These are phyloP conservation scores for Fistularia tabacaria DNA, from an alignment of 2,797 vertebrate genomes.

Conservation along the genomic window DNA sequence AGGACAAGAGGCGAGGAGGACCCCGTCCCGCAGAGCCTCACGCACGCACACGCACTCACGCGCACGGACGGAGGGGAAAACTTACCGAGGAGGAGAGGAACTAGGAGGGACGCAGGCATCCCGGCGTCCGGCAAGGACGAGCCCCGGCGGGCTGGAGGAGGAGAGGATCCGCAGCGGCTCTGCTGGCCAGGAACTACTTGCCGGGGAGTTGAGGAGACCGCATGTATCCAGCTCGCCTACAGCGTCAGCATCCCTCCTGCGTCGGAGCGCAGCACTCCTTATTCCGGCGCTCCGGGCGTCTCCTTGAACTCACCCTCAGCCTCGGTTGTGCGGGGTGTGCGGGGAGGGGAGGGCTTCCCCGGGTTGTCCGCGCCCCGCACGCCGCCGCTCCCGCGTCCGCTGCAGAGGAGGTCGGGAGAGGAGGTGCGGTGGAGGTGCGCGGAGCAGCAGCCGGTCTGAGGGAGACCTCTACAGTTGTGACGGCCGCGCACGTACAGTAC, in stretches of 20 bases:
- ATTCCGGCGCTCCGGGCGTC: conserved; percentile 12
- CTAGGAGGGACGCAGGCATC: conserved; percentile 47
- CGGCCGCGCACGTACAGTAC: conserved; percentile 16
- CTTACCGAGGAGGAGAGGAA: conserved; percentile 58
- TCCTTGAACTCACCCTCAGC: conserved; percentile 34
- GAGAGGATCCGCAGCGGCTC: conserved; percentile 23
- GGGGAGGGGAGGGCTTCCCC: too few species aligned
- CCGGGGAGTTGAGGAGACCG: too few species aligned
- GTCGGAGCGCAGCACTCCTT: conserved; percentile 4
- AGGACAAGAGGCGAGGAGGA: too few species aligned
- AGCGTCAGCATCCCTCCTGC: conserved; percentile 16
- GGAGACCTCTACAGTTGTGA: conserved; percentile 62
- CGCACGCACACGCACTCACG: too few species aligned
- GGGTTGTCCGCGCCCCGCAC: too few species aligned
- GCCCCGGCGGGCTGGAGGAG: conserved; percentile 33
- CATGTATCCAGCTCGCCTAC: too few species aligned
- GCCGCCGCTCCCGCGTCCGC: too few species aligned
- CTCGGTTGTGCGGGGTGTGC: conserved; percentile 20
- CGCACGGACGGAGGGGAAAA: conserved; percentile 19
- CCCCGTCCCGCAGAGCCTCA: too few species aligned
- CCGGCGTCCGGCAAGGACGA: conserved; percentile 32
- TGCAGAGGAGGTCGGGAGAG: too few species aligned
- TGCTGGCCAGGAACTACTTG: too few species aligned
- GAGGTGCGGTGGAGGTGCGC: too few species aligned
- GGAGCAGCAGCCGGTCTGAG: conserved; percentile 29